Conservation (phyloP, 2,797 vertebrate species). For the Pelodytes ibericus region DNA sequence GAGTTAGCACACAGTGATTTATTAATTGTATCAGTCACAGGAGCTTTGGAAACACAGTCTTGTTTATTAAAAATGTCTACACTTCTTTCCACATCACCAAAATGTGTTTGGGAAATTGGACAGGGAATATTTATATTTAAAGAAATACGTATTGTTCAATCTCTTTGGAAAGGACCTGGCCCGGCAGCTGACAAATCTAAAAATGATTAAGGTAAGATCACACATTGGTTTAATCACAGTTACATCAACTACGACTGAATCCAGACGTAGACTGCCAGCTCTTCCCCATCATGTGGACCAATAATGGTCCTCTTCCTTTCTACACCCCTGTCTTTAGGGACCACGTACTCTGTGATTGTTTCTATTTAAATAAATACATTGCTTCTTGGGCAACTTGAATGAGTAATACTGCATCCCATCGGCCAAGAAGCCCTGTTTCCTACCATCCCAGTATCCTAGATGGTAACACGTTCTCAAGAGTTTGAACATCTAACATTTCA, state of each 20-base stretch:
- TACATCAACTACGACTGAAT: constrained; percentile 70
- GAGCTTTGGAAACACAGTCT: too few relatives aligned
- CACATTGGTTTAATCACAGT: constrained; percentile 84
- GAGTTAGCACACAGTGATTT: too few relatives aligned
- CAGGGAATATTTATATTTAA: constrained; percentile 71
- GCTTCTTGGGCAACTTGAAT: constrained; percentile 65
- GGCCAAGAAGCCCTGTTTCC: background rate
- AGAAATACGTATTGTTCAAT: constrained; percentile 72
- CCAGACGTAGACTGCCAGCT: constrained; percentile 70
- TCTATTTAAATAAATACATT: constrained; percentile 61
- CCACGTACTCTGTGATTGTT: constrained; percentile 62
- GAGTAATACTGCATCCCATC: constrained; percentile 35
- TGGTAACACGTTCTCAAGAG: background rate
- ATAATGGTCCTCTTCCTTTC: constrained; percentile 66
- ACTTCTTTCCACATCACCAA: constrained; percentile 61
- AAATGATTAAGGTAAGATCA: constrained; percentile 85
- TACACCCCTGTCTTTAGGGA: constrained; percentile 74
- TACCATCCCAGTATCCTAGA: background rate
- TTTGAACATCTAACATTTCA: constrained; percentile 29
- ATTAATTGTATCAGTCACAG: too few relatives aligned
- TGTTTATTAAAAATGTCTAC: constrained; percentile 5
- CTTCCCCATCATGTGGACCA: constrained; percentile 72
- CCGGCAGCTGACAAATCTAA: constrained; percentile 83
- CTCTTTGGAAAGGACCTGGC: constrained; percentile 76
- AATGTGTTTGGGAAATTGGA: constrained; percentile 66